phyloP scores from a whole-genome alignment of 2,113 vertebrate genomes.

The Takifugu bimaculatus region DNA sequence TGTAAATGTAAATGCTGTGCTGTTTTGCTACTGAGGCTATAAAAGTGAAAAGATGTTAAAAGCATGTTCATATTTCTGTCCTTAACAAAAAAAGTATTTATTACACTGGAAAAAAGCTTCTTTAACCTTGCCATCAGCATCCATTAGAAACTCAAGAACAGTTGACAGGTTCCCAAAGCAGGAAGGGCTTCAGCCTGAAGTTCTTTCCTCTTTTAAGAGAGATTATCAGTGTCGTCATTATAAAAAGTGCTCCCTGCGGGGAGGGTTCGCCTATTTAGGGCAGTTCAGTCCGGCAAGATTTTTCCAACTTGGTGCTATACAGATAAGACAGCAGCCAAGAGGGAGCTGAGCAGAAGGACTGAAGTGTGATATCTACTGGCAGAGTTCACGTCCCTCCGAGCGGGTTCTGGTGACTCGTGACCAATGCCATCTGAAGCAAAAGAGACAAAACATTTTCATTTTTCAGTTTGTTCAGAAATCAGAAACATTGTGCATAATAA shows the following conservation, averaged over 20 bases:
- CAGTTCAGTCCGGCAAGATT: conserved; percentile 39
- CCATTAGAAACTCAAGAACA: conserved; percentile 72
- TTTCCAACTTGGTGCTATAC: conserved; percentile 84
- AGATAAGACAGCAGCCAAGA: conserved; percentile 87
- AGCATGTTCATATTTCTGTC: conserved; percentile 42
- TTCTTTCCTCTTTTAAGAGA: conserved; percentile 54
- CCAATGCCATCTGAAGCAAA: conserved; percentile 76
- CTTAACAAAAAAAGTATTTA: conserved; percentile 21
- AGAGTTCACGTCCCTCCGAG: conserved; percentile 82
- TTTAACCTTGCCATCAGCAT: conserved; percentile 47
- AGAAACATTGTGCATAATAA: too few species aligned
- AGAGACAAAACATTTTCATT: neutral
- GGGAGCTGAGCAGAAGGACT: conserved; percentile 80
- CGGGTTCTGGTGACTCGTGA: conserved; percentile 94
- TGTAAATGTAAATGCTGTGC: conserved; percentile 41
- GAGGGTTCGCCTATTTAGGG: conserved; percentile 58
- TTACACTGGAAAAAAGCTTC: conserved; percentile 24
- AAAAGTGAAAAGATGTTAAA: conserved; percentile 19
- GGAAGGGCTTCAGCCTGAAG: conserved; percentile 70
- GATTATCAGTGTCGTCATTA: conserved; percentile 59
- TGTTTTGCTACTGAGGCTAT: conserved; percentile 19
- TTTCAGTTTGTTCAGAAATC: too few species aligned
- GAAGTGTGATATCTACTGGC: conserved; percentile 78
- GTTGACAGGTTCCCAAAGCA: conserved; percentile 76
- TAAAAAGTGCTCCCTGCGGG: conserved; percentile 76